These are phyloP conservation scores for Brachyptera putata DNA, from an alignment of 2,888 invertebrate genomes.

Conservation along the genomic window DNA sequence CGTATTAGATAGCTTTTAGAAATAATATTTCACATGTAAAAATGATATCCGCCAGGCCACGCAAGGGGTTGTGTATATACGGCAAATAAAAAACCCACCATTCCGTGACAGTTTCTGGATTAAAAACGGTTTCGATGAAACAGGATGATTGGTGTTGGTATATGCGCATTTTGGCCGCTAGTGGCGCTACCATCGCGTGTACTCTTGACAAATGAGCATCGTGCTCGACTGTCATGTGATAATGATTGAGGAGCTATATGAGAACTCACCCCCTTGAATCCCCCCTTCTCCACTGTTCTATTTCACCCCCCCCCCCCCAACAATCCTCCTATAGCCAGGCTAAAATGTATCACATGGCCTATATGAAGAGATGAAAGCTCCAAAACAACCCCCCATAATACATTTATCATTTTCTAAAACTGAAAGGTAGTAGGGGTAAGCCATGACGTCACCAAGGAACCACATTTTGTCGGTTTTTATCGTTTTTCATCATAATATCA, in stretches of 20 bases:
- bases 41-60: conserved; percentile 29
- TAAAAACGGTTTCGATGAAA: conserved; percentile 32
- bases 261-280: neutral
- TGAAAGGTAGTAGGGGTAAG: no score
- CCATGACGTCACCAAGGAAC: conserved; percentile 18
- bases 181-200: neutral
- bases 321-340: no score
- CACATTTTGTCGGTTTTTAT: conserved; percentile 30
- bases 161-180: conserved; percentile 20
- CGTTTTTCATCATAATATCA: no score
- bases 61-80: no score
- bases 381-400: conserved; percentile 23
- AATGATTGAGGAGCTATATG: conserved; percentile 35
- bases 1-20: conserved; percentile 21
- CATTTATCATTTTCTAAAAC: conserved; percentile 28
- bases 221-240: conserved; percentile 33
- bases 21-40: conserved; percentile 24
- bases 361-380: conserved; percentile 32
- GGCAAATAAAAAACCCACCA: conserved; percentile 31
- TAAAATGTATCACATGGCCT: conserved; percentile 17
- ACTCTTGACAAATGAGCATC: conserved; percentile 33
- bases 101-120: conserved; percentile 30
- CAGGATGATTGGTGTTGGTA: conserved; percentile 27
- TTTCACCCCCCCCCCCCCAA: no score
- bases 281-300: no score